A percentile compares a stretch with the other conserved stretches of the same genome.
phyloP scores from a whole-genome alignment of 2,797 vertebrate genomes.

The Silurus aristotelis region DNA sequence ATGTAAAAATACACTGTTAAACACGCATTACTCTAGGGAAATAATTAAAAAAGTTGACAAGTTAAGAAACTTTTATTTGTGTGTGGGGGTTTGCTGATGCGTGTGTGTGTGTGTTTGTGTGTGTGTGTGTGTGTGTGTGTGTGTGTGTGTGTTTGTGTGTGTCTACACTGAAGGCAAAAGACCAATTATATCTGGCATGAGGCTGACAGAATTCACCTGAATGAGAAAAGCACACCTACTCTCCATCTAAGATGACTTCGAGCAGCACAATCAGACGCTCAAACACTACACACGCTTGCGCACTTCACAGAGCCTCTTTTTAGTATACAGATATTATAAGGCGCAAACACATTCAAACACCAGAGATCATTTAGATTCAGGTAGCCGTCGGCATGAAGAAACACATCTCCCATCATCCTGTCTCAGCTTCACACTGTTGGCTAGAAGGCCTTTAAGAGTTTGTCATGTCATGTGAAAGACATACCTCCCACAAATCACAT shows the following conservation, averaged over 20 bases:
- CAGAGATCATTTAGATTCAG: slow-evolving; percentile 60
- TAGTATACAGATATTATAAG: slow-evolving; percentile 40
- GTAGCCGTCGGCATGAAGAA: slow-evolving; percentile 65
- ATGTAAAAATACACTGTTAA: not conserved
- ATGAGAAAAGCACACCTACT: slow-evolving; percentile 44
- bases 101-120: not conserved
- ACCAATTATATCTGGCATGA: slow-evolving; percentile 48
- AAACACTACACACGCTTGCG: slow-evolving; percentile 54
- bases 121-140: not conserved
- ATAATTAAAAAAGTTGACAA: slow-evolving; percentile 37
- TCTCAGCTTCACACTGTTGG: slow-evolving; percentile 60
- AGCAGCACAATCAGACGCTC: slow-evolving; percentile 25
- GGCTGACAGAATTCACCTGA: slow-evolving; percentile 40
- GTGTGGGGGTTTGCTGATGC: not conserved
- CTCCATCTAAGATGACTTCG: slow-evolving; percentile 36
- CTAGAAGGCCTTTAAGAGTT: not conserved
- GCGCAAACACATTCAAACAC: slow-evolving; percentile 30
- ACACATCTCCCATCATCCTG: slow-evolving; percentile 60
- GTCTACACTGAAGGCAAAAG: slow-evolving; percentile 32
- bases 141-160: slow-evolving; percentile 14
- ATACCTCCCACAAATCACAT: not conserved
- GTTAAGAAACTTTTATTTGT: slow-evolving; percentile 26
- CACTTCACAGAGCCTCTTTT: slow-evolving; percentile 47
- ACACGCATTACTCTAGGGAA: not conserved
- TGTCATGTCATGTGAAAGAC: not conserved